Evolutionary conservation across 2,113 vertebrate species (phyloP).

Genomic region (Pelvicachromis taeniatus): DNA sequence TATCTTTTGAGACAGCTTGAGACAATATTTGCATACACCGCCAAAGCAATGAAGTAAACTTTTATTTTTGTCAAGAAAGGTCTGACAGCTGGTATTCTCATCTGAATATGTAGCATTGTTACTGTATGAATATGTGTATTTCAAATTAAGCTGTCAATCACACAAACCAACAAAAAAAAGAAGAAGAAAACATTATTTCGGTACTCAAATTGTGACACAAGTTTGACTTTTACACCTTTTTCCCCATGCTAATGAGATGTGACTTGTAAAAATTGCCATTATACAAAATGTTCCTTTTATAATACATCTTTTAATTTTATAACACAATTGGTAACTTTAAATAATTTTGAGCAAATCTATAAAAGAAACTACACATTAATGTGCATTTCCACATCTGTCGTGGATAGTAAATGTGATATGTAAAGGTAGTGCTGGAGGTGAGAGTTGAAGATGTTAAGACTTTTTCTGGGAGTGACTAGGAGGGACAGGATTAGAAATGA

Average conservation of each 20-base stretch:
- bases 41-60: not conserved
- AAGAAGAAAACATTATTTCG: not conserved
- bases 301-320: not conserved
- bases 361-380: not conserved
- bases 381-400: not conserved
- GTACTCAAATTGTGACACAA: not conserved
- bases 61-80: not conserved
- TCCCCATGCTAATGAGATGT: not conserved
- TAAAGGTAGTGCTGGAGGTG: not conserved
- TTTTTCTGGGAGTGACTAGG: not conserved
- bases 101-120: not conserved
- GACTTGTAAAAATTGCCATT: not conserved
- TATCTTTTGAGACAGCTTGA: not conserved
- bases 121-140: not conserved
- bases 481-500: not conserved
- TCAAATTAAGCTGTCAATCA: not conserved
- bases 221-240: not conserved
- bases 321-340: not conserved
- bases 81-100: not conserved
- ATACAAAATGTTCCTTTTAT: not conserved
- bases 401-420: not conserved
- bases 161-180: not conserved
- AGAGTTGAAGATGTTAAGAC: not conserved
- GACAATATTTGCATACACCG: not conserved
- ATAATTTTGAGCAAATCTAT: not conserved